These are phyloP conservation scores for Pelobates fuscus DNA, from an alignment of 2,113 vertebrate genomes.

Conservation along the genomic window DNA sequence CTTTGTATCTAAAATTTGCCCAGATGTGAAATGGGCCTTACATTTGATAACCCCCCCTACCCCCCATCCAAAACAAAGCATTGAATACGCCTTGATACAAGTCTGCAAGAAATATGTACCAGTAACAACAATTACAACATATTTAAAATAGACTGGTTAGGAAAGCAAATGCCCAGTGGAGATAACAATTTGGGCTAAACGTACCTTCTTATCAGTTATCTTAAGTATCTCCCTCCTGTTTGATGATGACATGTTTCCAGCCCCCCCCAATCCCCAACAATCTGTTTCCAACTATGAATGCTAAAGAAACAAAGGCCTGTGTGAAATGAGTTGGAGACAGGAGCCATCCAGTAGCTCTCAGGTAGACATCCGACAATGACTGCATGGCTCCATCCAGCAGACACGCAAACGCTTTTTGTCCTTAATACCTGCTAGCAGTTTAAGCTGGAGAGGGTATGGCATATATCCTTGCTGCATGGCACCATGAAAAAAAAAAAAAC, in stretches of 20 bases:
- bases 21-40: no score
- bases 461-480: constrained; percentile 31
- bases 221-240: neutral
- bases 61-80: no score
- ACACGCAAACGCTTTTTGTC: neutral
- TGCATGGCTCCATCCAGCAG: constrained; percentile 27
- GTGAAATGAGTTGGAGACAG: neutral
- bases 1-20: no score
- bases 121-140: no score
- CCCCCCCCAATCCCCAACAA: neutral
- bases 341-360: constrained; percentile 5
- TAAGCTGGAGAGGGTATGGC: neutral
- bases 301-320: neutral
- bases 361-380: constrained; percentile 10
- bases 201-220: neutral
- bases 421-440: neutral
- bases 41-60: no score
- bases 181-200: neutral
- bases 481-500: constrained; percentile 5
- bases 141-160: no score
- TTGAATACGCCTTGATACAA: no score
- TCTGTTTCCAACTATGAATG: neutral
- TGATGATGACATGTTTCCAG: neutral
- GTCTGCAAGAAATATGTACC: no score
- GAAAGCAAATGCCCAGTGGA: neutral